These are phyloP conservation scores for Cepphus grylle DNA, from an alignment of 2,113 vertebrate genomes.

Conservation along the genomic window DNA sequence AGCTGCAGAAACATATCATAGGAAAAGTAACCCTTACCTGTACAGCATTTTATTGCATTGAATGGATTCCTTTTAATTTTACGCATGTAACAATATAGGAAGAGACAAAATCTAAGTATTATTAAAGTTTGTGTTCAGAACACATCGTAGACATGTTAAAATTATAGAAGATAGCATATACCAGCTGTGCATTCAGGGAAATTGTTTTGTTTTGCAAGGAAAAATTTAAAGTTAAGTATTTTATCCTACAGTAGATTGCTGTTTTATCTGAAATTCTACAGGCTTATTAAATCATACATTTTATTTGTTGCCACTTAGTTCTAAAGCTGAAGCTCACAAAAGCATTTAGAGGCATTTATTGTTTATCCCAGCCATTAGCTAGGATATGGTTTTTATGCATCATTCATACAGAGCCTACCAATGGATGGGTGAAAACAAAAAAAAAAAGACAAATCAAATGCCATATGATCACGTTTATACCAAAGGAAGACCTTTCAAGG, in stretches of 20 bases:
- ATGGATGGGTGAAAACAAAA: background rate
- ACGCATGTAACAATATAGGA: background rate
- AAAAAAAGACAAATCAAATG: background rate
- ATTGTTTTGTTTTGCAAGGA: background rate
- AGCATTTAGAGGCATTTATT: conserved; percentile 24
- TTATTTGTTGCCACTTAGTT: conserved; percentile 4
- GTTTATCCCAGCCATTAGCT: background rate
- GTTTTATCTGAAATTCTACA: background rate
- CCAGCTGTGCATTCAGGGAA: background rate
- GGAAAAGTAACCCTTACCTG: background rate
- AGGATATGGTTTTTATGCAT: background rate
- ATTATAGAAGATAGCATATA: background rate
- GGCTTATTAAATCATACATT: conserved; percentile 26
- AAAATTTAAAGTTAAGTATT: background rate
- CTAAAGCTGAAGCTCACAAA: background rate
- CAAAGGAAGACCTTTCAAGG: background rate
- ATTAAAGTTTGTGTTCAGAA: background rate
- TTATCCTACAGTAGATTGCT: background rate
- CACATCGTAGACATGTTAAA: background rate
- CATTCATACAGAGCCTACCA: background rate
- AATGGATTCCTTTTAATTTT: conserved; percentile 10
- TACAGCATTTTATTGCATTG: background rate
- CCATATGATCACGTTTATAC: background rate
- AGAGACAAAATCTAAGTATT: background rate
- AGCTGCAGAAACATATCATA: background rate